phyloP scores from a whole-genome alignment of 2,888 invertebrate species.

The Amiota mariae region DNA sequence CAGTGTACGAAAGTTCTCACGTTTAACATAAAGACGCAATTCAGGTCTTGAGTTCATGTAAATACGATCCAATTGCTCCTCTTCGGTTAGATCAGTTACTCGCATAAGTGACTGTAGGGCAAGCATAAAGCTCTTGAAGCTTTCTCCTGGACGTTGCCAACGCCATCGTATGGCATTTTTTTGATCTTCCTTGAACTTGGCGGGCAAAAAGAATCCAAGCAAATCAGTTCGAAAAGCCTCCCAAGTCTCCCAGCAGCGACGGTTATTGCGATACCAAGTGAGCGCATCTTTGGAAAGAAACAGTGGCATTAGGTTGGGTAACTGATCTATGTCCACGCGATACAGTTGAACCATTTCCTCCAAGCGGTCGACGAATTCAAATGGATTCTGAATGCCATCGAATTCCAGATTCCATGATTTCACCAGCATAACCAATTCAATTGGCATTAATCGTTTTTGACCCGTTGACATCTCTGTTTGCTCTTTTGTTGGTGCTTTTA shows the following conservation, averaged over 20 bases:
- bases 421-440: not conserved
- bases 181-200: constrained; percentile 2
- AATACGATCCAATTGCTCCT: constrained; percentile 21
- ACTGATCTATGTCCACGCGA: not conserved
- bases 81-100: constrained; percentile 4
- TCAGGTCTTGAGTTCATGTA: constrained; percentile 18
- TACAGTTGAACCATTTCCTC: constrained; percentile 20
- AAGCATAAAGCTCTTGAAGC: constrained; percentile 22
- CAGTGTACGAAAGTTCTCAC: constrained; percentile 19
- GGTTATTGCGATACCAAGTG: constrained; percentile 26
- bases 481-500: constrained; percentile 23
- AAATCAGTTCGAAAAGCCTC: constrained; percentile 9
- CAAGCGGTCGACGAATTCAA: constrained; percentile 21
- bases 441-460: no score
- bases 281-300: constrained; percentile 13
- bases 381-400: constrained; percentile 14
- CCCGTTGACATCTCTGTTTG: not conserved
- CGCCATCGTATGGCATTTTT: not conserved
- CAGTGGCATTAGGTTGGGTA: constrained; percentile 25
- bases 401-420: not conserved
- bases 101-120: constrained; percentile 28
- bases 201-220: constrained; percentile 23
- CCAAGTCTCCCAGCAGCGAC: constrained; percentile 17
- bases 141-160: constrained; percentile 8
- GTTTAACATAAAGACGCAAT: constrained; percentile 22